Percentiles rank a stretch among this genome's conserved stretches.
Conservation (phyloP, 1,140 invertebrate genomes). For the Pristionchus pacificus region DNA sequence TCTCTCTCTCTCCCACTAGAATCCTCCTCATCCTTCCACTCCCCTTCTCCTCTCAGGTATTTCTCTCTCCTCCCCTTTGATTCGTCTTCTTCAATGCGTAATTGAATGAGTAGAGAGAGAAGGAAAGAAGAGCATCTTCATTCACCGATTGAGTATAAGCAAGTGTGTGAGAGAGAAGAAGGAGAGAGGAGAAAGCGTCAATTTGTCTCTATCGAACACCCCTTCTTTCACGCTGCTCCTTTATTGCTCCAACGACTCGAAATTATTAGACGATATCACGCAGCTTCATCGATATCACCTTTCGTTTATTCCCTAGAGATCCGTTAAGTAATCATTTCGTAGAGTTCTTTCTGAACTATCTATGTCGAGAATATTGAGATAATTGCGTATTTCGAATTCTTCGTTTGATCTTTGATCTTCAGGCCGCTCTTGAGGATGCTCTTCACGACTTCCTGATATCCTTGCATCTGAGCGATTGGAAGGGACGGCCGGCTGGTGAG, state of each 20-base stretch:
- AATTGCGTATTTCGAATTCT: not conserved
- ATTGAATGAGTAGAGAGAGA: not conserved
- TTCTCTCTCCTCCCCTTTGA: not conserved
- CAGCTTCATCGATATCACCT: no score
- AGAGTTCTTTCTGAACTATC: no score
- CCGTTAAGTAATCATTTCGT: no score
- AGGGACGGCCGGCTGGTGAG: not conserved
- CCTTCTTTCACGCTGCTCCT: no score
- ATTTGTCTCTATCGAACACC: no score
- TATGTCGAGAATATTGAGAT: no score
- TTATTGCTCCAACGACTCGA: no score
- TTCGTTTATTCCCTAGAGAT: no score
- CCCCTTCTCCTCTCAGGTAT: slow-evolving; percentile 13
- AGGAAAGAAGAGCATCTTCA: not conserved
- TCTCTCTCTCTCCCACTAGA: not conserved
- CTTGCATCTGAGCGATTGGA: not conserved
- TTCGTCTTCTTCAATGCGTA: not conserved
- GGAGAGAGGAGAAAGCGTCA: no score
- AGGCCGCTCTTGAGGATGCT: not conserved
- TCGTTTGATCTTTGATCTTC: slow-evolving; percentile 4
- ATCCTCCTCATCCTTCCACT: not conserved
- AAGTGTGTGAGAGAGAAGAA: no score
- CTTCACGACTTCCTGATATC: not conserved
- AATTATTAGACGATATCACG: no score
- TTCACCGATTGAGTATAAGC: not conserved